These are phyloP conservation scores for Arremon brunneinucha DNA, from an alignment of 2,797 vertebrate species.

Conservation along the genomic window DNA sequence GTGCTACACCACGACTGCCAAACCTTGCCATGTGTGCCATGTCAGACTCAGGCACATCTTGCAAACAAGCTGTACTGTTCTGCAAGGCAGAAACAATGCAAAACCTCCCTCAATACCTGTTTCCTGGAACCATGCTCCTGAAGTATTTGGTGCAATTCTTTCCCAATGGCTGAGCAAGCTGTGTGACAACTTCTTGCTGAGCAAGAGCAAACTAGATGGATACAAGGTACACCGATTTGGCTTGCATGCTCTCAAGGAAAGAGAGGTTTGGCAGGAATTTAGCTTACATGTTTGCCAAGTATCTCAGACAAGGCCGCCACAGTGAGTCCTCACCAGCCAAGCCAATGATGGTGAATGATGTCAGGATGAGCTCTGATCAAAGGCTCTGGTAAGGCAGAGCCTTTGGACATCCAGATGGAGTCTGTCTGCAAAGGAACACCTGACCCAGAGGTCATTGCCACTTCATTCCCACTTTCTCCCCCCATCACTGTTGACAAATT, in stretches of 20 bases:
- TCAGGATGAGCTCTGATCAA: not conserved
- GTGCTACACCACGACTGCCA: not conserved
- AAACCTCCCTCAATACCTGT: not conserved
- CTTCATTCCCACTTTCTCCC: not conserved
- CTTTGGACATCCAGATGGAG: not conserved
- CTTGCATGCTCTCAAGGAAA: not conserved
- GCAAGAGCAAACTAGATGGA: not conserved
- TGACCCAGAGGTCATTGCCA: not conserved
- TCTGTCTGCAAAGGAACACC: not conserved
- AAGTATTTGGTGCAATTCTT: not conserved
- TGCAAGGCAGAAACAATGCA: not conserved
- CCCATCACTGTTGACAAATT: not conserved
- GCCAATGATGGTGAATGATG: not conserved
- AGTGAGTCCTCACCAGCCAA: not conserved
- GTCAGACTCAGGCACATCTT: not conserved
- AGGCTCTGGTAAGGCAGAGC: not conserved
- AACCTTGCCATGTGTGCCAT: not conserved
- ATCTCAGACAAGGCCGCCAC: not conserved
- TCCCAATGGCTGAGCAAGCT: not conserved
- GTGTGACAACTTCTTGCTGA: not conserved
- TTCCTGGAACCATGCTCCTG: not conserved
- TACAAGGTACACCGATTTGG: not conserved
- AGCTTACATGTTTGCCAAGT: not conserved
- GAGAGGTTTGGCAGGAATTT: not conserved
- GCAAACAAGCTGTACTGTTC: not conserved